These are phyloP conservation scores for Neogobius melanostomus DNA, from an alignment of 2,113 vertebrate genomes.

Conservation along the genomic window DNA sequence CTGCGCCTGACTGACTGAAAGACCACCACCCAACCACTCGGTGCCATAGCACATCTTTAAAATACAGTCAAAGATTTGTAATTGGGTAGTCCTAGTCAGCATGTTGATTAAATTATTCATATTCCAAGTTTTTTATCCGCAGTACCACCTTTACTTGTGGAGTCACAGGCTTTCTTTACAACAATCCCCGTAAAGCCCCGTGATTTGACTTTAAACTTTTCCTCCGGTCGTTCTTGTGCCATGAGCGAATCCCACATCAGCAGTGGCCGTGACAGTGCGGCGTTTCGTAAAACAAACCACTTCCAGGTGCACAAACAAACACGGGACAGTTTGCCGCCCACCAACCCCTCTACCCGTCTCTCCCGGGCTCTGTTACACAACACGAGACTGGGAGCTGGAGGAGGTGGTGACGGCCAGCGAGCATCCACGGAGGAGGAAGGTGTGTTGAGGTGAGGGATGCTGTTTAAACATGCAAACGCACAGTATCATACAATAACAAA, in stretches of 20 bases:
- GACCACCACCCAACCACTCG: too few relatives aligned
- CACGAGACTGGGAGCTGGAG: constrained; percentile 9
- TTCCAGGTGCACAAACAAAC: constrained; percentile 77
- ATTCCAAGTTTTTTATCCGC: background rate
- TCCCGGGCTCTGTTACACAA: constrained; percentile 32
- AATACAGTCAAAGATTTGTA: too few relatives aligned
- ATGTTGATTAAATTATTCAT: too few relatives aligned
- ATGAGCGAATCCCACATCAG: constrained; percentile 27
- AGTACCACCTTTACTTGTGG: background rate
- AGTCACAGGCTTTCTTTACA: background rate
- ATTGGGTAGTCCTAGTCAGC: too few relatives aligned
- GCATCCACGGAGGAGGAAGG: constrained; percentile 2
- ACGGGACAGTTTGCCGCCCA: constrained; percentile 25
- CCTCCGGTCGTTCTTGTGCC: constrained; percentile 19
- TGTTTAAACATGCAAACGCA: constrained; percentile 60
- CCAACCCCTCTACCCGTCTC: background rate
- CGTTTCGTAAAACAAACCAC: constrained; percentile 63
- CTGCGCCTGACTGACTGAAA: too few relatives aligned
- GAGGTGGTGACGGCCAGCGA: constrained; percentile 22
- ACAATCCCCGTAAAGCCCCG: constrained; percentile 2
- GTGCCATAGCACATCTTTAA: too few relatives aligned
- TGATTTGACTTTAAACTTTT: background rate
- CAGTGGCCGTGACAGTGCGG: constrained; percentile 28
- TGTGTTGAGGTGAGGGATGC: constrained; percentile 24
- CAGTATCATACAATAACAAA: constrained; percentile 59